phyloP scores from a whole-genome alignment of 2,797 vertebrate species.

The Mycteria americana region DNA sequence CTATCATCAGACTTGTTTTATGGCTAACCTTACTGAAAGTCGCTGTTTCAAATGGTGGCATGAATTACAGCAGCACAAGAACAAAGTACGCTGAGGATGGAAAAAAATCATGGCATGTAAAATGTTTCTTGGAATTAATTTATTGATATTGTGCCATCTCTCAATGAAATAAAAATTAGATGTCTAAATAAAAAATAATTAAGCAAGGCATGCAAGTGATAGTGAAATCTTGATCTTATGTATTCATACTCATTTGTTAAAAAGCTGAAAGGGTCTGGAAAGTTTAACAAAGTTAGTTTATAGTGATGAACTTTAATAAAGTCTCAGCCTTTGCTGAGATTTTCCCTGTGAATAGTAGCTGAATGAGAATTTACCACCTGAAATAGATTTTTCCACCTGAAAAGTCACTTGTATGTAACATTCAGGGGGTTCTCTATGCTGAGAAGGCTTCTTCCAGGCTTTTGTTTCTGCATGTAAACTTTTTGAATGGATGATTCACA shows the following conservation, averaged over 20 bases:
- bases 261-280: neutral
- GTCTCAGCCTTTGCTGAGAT: neutral
- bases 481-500: neutral
- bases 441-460: neutral
- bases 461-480: neutral
- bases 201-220: neutral
- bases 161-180: neutral
- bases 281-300: neutral
- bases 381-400: neutral
- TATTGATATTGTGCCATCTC: neutral
- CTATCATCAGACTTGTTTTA: slow-evolving; percentile 12
- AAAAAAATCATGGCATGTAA: neutral
- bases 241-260: neutral
- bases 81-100: neutral
- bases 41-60: neutral
- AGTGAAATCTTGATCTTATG: neutral
- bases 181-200: neutral
- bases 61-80: neutral
- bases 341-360: neutral
- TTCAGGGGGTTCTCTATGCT: neutral
- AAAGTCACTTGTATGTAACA: neutral
- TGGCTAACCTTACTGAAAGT: slow-evolving; percentile 7
- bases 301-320: neutral
- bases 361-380: neutral
- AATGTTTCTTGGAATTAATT: slow-evolving; percentile 4